Base-by-base conservation (phyloP, 2,888 invertebrate genomes). In the Geotrupes spiniger region DNA sequence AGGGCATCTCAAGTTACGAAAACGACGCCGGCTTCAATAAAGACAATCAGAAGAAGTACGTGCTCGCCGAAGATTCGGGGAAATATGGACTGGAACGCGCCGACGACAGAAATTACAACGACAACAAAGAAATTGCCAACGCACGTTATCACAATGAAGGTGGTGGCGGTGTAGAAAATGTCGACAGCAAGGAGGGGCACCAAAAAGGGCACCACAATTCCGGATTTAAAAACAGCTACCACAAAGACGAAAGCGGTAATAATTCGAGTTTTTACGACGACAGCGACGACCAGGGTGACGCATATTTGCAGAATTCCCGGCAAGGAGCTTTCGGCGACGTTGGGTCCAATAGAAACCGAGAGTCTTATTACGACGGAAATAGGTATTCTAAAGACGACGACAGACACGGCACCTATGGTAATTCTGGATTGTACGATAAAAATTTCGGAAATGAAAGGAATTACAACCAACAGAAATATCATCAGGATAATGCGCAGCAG, bases 231-330 rank as follows among this genome's bases (percentile, higher is more conserved):
- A 84, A 84, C 60, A 79, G 80, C 9, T 85, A 85, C 60, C 82
- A 83, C 60, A 85, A 85, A 66, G 84, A 85, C 56, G 85, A 85
- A 63, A 81, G 80, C 8, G 84, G 83, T 0, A 82, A 81, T 60
- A 84, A 83, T 59, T 81, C 82, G 45, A 84, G 82, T 17, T 85
- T 77, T 68, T 85, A 82, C 61, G 85, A 85, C 60, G 84, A 85
- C 61, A 78, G 71, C 31, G 71, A 72, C 33, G 74, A 77, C 41
- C 71, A 75, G 54, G 76, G 73, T 9, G 73, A 68, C 29, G 66
- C 71, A 48, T 65, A 59, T 28, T 62, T 66, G 16, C 64, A 66
- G 8, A 69, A 72, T 46, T 69, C 64, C 17, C 25, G 53, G 55
- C 46, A 61, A 54, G 46, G 56, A 27, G 43, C 28, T 36, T 38